These are phyloP conservation scores for Pedetes capensis DNA, from an alignment of 2,113 vertebrate species.

Conservation along the genomic window DNA sequence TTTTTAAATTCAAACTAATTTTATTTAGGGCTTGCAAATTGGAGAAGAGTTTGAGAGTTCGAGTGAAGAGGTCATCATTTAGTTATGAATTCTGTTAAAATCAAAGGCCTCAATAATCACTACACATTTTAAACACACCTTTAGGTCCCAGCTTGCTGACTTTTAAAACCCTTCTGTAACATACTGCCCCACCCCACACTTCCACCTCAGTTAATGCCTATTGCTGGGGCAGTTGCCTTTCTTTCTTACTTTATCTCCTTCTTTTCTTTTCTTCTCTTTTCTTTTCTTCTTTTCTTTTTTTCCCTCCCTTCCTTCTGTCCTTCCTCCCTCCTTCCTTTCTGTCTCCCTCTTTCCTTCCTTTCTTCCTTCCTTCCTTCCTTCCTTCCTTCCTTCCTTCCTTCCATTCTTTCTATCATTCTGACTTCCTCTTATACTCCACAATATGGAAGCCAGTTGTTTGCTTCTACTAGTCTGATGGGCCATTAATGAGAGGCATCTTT, in stretches of 20 bases:
- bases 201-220: not conserved
- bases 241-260: not conserved
- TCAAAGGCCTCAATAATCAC: not conserved
- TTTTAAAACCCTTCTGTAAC: not conserved
- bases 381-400: not conserved
- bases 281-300: not conserved
- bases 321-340: too few species aligned
- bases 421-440: not conserved
- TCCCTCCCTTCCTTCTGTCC: not conserved
- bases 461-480: not conserved
- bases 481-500: not conserved
- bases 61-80: not conserved
- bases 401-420: not conserved
- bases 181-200: not conserved
- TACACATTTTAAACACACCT: not conserved
- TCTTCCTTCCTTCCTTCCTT: not conserved
- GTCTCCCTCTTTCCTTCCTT: not conserved
- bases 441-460: not conserved
- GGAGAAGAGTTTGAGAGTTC: not conserved
- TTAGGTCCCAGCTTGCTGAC: not conserved
- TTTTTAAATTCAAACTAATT: constrained; percentile 8
- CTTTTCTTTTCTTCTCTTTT: not conserved
- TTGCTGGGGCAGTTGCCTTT: not conserved
- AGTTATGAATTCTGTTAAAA: constrained; percentile 31
- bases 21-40: not conserved